These are phyloP conservation scores for Dissostichus mawsoni DNA, from an alignment of 2,113 vertebrate genomes.

Conservation along the genomic window DNA sequence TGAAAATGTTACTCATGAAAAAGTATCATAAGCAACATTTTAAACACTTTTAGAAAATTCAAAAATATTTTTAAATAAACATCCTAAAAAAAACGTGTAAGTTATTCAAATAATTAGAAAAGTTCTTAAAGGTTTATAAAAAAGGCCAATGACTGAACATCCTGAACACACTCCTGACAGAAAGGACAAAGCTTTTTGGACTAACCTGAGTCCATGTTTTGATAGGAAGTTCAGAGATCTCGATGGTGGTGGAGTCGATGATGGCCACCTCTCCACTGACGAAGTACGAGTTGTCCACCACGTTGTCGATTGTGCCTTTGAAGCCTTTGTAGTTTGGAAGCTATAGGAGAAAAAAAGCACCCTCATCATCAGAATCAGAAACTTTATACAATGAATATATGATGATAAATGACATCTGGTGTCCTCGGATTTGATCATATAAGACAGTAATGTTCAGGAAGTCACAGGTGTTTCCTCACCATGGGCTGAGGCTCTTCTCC, in stretches of 20 bases:
- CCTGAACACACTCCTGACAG: background rate
- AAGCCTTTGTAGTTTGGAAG: conserved; percentile 96
- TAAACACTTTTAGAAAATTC: too few species aligned
- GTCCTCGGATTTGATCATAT: too few species aligned
- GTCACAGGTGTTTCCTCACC: conserved; percentile 80
- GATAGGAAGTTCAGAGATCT: conserved; percentile 96
- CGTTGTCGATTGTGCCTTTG: conserved; percentile 91
- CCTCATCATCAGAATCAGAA: background rate
- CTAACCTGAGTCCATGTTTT: conserved; percentile 96
- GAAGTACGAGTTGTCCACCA: conserved; percentile 91
- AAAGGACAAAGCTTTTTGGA: background rate
- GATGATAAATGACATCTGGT: too few species aligned
- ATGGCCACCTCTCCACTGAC: conserved; percentile 94
- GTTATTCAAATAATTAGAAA: too few species aligned
- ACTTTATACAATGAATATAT: too few species aligned
- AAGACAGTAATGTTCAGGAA: too few species aligned
- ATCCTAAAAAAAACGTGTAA: too few species aligned
- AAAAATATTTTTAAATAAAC: too few species aligned
- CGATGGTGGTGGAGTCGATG: conserved; percentile 94
- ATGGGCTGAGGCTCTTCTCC: conserved; percentile 92
- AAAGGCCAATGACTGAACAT: background rate
- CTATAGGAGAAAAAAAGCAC: conserved; percentile 65
- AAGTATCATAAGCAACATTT: too few species aligned
- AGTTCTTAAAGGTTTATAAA: too few species aligned
- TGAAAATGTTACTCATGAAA: too few species aligned